phyloP scores from a whole-genome alignment of 2,797 vertebrate genomes.

The Taenioides sp. region DNA sequence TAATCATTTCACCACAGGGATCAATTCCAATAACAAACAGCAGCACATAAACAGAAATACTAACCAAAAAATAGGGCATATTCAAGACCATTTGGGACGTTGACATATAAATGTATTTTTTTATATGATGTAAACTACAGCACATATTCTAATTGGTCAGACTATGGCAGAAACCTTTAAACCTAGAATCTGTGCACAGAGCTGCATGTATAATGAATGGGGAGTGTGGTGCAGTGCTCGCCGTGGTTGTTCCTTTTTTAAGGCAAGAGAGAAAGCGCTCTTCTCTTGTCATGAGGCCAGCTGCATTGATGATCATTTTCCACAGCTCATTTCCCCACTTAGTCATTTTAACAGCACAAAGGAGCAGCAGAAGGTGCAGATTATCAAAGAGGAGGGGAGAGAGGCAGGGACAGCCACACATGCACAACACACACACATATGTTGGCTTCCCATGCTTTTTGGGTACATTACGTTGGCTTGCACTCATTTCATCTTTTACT shows the following conservation, averaged over 20 bases:
- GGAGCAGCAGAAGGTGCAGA: constrained; percentile 71
- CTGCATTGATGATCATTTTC: constrained; percentile 79
- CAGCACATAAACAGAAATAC: too few species aligned
- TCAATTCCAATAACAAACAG: too few species aligned
- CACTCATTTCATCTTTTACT: too few species aligned
- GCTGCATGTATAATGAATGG: constrained; percentile 42
- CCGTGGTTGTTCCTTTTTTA: constrained; percentile 53
- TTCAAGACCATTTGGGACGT: neutral
- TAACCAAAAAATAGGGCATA: too few species aligned
- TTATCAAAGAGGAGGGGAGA: constrained; percentile 64
- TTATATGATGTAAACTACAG: constrained; percentile 2
- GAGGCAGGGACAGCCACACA: constrained; percentile 58
- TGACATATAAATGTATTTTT: constrained; percentile 8
- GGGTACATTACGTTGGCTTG: too few species aligned
- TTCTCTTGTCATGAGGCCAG: constrained; percentile 67
- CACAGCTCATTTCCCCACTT: constrained; percentile 78
- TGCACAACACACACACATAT: constrained; percentile 33
- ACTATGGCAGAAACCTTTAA: constrained; percentile 5
- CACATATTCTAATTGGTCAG: constrained; percentile 17
- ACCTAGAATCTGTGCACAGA: constrained; percentile 36
- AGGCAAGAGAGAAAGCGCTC: constrained; percentile 50
- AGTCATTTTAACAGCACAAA: constrained; percentile 75
- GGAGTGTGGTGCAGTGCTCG: constrained; percentile 39
- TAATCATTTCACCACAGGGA: too few species aligned
- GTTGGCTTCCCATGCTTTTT: too few species aligned